Percentiles rank a stretch among this genome's conserved stretches.
Conservation (phyloP, 2,888 invertebrate genomes). For the Epistrophe grossulariae region DNA sequence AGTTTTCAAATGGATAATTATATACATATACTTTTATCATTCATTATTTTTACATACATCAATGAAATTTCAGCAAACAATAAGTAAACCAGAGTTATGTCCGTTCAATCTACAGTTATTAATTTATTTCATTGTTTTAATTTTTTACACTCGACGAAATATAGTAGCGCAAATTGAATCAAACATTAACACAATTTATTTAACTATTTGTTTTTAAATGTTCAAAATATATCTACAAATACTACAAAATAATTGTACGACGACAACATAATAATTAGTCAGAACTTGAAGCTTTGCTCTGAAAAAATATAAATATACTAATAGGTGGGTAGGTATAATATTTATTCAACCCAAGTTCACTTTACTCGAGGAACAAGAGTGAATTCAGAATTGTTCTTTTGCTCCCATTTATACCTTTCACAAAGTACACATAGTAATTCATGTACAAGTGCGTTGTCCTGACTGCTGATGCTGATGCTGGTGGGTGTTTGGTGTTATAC, state of each 20-base stretch:
- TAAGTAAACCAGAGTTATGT: too few species aligned
- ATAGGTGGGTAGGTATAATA: neutral
- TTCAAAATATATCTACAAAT: neutral
- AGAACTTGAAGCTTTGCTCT: conserved; percentile 21
- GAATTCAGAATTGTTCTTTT: conserved; percentile 50
- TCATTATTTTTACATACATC: too few species aligned
- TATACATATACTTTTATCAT: too few species aligned
- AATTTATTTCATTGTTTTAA: neutral
- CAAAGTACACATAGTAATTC: conserved; percentile 28
- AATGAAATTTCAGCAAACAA: too few species aligned
- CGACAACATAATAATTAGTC: conserved; percentile 8
- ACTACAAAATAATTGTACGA: neutral
- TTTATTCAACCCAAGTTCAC: conserved; percentile 40
- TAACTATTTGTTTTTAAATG: neutral
- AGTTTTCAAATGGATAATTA: too few species aligned
- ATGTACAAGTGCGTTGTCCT: conserved; percentile 32
- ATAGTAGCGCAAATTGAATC: neutral
- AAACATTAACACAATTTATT: neutral
- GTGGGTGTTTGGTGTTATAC: conserved; percentile 10
- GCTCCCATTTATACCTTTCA: conserved; percentile 41
- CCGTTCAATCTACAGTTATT: neutral
- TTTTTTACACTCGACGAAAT: neutral
- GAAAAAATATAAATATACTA: conserved; percentile 25
- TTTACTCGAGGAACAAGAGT: conserved; percentile 19
- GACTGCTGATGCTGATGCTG: neutral